These are phyloP conservation scores for Orchesellides sinensis DNA, from an alignment of 2,888 invertebrate species.

Conservation along the genomic window DNA sequence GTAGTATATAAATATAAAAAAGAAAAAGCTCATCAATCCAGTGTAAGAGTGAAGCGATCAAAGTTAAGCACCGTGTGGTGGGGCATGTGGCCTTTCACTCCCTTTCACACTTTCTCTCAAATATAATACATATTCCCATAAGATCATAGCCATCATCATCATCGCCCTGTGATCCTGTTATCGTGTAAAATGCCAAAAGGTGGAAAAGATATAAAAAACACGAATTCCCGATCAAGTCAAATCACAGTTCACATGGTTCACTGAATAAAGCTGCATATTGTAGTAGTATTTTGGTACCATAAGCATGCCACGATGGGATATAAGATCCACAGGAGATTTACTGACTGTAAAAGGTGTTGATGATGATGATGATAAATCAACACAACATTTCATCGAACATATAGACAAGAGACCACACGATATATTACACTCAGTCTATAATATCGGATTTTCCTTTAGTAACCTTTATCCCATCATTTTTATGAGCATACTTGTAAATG, in stretches of 20 bases:
- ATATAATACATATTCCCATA: slow-evolving; percentile 28
- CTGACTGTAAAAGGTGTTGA: slow-evolving; percentile 42
- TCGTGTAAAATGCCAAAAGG: slow-evolving; percentile 52
- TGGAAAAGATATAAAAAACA: slow-evolving; percentile 57
- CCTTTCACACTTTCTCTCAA: slow-evolving; percentile 12
- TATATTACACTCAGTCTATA: background rate
- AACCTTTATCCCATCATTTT: background rate
- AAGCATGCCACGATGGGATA: background rate
- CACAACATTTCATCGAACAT: slow-evolving; percentile 47
- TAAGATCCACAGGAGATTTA: slow-evolving; percentile 26
- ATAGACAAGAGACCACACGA: slow-evolving; percentile 10
- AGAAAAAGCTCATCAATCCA: slow-evolving; percentile 60
- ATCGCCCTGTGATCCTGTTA: background rate
- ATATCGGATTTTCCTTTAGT: slow-evolving; percentile 24
- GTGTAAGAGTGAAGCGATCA: slow-evolving; percentile 52
- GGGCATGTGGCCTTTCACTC: slow-evolving; percentile 47
- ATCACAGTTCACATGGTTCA: slow-evolving; percentile 63
- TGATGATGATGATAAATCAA: slow-evolving; percentile 59
- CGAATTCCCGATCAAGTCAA: slow-evolving; percentile 59
- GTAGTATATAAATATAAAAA: too few relatives aligned
- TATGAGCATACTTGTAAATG: slow-evolving; percentile 1
- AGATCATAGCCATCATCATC: slow-evolving; percentile 16
- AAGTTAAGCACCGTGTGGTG: slow-evolving; percentile 63
- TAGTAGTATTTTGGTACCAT: too few relatives aligned
- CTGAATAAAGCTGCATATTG: slow-evolving; percentile 36